phyloP scores from a whole-genome alignment of 2,888 invertebrate species.

The Thereva unica region DNA sequence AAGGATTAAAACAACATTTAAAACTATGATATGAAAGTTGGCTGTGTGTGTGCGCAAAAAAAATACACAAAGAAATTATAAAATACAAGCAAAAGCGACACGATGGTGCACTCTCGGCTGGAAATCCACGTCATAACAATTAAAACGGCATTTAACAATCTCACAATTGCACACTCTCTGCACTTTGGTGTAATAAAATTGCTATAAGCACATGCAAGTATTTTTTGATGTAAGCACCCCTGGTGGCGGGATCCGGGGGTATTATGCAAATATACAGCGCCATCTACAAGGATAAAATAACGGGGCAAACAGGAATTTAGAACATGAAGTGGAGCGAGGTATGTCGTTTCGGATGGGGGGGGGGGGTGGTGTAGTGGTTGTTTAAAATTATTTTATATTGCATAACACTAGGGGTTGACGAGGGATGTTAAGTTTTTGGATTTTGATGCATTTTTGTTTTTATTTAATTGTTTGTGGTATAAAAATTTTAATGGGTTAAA shows the following conservation, averaged over 20 bases:
- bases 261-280: constrained; percentile 29
- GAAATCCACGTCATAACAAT: constrained; percentile 26
- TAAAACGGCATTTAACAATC: constrained; percentile 36
- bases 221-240: constrained; percentile 39
- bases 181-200: constrained; percentile 21
- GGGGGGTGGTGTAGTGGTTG: too few relatives aligned
- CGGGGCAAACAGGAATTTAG: constrained; percentile 18
- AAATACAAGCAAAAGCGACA: constrained; percentile 2
- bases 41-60: not conserved
- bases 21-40: not conserved
- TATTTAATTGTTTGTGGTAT: too few relatives aligned
- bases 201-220: constrained; percentile 37
- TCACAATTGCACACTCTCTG: constrained; percentile 24
- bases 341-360: not conserved
- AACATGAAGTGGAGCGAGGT: not conserved
- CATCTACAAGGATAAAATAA: not conserved
- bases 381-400: constrained; percentile 13
- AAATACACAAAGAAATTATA: constrained; percentile 7
- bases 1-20: too few relatives aligned
- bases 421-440: not conserved
- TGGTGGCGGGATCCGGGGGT: constrained; percentile 40
- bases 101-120: constrained; percentile 1
- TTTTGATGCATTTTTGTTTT: too few relatives aligned
- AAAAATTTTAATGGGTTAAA: too few relatives aligned
- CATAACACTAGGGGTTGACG: constrained; percentile 20